These are phyloP conservation scores for Sebastes goodei DNA, from an alignment of 2,797 vertebrate genomes.

Conservation along the genomic window DNA sequence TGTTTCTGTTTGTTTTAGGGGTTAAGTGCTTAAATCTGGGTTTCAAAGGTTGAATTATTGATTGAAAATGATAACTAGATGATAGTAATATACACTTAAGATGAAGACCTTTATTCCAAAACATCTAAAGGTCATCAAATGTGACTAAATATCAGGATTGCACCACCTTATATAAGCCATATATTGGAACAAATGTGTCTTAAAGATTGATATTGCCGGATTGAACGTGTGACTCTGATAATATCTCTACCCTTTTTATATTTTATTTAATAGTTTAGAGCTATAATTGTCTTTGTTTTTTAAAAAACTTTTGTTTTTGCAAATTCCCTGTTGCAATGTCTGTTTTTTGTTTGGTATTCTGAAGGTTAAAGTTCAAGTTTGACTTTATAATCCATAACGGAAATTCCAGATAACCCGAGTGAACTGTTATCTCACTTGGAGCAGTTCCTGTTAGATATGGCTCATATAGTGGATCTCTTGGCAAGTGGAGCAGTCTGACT, in stretches of 20 bases:
- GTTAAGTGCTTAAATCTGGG: not conserved
- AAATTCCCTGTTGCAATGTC: not conserved
- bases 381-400: constrained; percentile 1
- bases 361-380: constrained; percentile 28
- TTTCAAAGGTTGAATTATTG: not conserved
- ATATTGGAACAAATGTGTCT: not conserved
- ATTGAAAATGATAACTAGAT: not conserved
- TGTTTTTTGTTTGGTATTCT: not conserved
- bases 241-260: too few relatives aligned
- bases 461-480: not conserved
- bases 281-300: not conserved
- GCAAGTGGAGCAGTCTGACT: not conserved
- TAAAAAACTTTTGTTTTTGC: not conserved
- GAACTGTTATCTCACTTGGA: constrained; percentile 34
- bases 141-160: not conserved
- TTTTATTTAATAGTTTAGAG: not conserved
- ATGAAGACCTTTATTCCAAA: not conserved
- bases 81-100: not conserved
- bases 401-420: constrained; percentile 32
- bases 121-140: not conserved
- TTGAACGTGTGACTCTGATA: not conserved
- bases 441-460: constrained; percentile 8
- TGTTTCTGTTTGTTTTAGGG: not conserved
- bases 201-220: not conserved
- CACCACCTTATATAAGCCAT: not conserved